A percentile compares a stretch with the other conserved stretches of the same genome.
These are phyloP conservation scores for Myodes glareolus DNA, from an alignment of 2,113 vertebrate genomes.

Conservation along the genomic window DNA sequence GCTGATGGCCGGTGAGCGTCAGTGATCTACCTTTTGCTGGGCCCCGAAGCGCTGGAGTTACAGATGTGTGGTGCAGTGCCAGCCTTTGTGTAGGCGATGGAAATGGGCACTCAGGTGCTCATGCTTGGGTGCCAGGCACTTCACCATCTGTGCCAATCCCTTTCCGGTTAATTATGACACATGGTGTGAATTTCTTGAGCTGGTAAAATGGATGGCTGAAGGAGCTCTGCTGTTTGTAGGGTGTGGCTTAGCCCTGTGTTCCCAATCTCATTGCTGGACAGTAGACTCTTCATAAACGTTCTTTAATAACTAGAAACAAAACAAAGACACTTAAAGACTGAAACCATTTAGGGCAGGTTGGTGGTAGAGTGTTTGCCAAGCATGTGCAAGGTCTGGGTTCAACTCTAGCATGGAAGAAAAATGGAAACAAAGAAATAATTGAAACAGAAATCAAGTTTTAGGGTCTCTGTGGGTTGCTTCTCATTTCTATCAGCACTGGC, in stretches of 20 bases:
- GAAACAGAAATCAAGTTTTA: conserved; percentile 50
- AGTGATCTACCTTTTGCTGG: background rate
- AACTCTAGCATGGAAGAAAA: background rate
- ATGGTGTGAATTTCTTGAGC: background rate
- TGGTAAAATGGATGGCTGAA: background rate
- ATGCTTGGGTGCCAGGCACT: background rate
- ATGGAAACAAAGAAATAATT: conserved; percentile 34
- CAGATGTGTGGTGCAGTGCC: background rate
- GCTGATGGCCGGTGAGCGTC: too few species aligned
- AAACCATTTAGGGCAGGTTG: background rate
- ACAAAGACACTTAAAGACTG: background rate
- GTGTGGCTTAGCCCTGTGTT: background rate
- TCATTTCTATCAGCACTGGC: conserved; percentile 44
- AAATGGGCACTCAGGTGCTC: too few species aligned
- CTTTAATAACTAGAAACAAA: conserved; percentile 47
- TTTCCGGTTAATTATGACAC: background rate
- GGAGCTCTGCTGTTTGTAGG: background rate
- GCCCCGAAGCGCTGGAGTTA: background rate
- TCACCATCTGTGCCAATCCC: background rate
- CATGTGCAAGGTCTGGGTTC: background rate
- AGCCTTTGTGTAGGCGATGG: background rate
- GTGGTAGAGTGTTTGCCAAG: background rate
- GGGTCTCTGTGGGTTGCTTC: conserved; percentile 37
- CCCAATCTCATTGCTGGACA: background rate
- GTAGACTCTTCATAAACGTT: background rate